phyloP scores from a whole-genome alignment of 1,140 invertebrate genomes.

The Asobara japonica region DNA sequence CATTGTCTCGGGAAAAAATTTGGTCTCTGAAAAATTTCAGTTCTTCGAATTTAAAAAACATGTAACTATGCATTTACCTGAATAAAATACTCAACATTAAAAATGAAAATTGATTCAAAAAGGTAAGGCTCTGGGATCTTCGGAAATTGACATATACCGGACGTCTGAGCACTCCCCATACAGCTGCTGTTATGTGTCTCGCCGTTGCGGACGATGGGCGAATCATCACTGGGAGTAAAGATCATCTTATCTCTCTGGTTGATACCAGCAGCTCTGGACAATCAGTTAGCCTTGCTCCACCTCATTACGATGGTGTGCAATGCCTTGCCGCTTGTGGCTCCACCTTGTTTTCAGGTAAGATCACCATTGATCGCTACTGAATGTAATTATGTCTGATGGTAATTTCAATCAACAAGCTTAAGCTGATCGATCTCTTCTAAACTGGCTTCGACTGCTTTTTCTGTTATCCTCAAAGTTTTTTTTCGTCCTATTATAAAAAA shows the following conservation, averaged over 20 bases:
- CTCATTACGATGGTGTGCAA: conserved; percentile 92
- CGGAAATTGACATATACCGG: conserved; percentile 79
- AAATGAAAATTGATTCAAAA: too few relatives aligned
- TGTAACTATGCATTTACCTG: too few relatives aligned
- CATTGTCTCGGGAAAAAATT: too few relatives aligned
- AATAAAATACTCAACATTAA: too few relatives aligned
- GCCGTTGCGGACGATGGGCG: conserved; percentile 73
- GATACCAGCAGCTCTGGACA: conserved; percentile 71
- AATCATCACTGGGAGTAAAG: conserved; percentile 88
- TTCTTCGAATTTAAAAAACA: too few relatives aligned
- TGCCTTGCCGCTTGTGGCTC: conserved; percentile 75
- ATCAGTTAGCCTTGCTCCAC: conserved; percentile 81
- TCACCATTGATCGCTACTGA: background rate
- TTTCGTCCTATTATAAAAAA: too few relatives aligned
- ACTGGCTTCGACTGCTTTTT: too few relatives aligned
- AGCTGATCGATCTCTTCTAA: too few relatives aligned
- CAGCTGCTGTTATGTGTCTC: conserved; percentile 87
- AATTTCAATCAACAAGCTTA: too few relatives aligned
- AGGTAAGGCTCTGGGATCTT: conserved; percentile 88
- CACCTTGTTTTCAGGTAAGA: conserved; percentile 78
- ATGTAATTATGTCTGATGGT: background rate
- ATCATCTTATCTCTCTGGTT: conserved; percentile 78
- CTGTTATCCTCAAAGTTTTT: too few relatives aligned
- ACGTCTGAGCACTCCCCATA: conserved; percentile 84
- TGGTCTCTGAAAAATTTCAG: too few relatives aligned